Evolutionary conservation across 2,113 vertebrate species (phyloP).

Genomic region (Phalacrocorax carbo): DNA sequence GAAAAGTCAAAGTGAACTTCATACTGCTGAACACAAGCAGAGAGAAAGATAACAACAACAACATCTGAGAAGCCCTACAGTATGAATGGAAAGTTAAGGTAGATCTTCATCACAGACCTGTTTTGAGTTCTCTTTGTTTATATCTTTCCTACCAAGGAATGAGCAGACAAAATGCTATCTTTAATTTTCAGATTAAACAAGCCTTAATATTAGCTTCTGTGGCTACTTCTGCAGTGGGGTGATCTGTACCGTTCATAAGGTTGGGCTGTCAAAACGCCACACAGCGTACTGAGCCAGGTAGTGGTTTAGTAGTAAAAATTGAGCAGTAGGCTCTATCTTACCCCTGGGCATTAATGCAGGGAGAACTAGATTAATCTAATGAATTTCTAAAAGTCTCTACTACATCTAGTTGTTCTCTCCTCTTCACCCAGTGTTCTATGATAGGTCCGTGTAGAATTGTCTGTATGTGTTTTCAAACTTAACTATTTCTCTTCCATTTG

Average conservation of each 20-base stretch:
- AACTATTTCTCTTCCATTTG: neutral
- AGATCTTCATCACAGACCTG: neutral
- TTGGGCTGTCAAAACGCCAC: neutral
- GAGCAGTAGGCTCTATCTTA: neutral
- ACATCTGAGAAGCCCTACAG: neutral
- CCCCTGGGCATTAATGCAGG: neutral
- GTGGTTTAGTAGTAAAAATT: neutral
- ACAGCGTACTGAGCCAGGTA: neutral
- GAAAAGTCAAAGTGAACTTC: neutral
- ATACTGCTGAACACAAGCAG: neutral
- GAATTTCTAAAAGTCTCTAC: neutral
- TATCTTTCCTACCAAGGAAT: neutral
- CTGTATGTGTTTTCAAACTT: neutral
- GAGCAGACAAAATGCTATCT: neutral
- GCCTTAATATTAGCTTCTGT: neutral
- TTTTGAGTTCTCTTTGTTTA: neutral
- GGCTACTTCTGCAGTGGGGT: neutral
- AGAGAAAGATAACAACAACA: neutral
- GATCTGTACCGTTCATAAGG: neutral
- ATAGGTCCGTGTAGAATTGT: neutral
- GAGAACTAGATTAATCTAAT: neutral
- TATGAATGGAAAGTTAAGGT: neutral
- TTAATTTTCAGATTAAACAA: conserved; percentile 21
- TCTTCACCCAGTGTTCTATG: neutral
- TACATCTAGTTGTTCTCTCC: neutral